These are phyloP conservation scores for Drosophila pegasa DNA, from an alignment of 2,888 invertebrate species.

Conservation along the genomic window DNA sequence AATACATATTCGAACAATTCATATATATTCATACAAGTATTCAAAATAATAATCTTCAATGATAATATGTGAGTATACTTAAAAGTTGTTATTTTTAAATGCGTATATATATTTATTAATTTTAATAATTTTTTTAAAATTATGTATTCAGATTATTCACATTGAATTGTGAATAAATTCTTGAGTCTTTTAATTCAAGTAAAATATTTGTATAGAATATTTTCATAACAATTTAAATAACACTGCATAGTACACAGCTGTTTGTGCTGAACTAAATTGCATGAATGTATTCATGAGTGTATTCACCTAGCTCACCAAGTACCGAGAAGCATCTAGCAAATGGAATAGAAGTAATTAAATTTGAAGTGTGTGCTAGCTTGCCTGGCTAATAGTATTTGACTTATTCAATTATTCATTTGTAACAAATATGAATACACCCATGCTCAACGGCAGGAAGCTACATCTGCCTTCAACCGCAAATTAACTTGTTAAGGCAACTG, in stretches of 20 bases:
- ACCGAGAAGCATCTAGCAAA: background rate
- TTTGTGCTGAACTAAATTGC: background rate
- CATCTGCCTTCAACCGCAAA: slow-evolving; percentile 13
- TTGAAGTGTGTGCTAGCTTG: no score
- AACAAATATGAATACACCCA: slow-evolving; percentile 16
- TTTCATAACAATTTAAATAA: background rate
- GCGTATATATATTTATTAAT: no score
- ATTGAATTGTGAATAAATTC: background rate
- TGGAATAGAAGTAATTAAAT: background rate
- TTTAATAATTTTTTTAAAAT: background rate
- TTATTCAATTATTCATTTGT: background rate
- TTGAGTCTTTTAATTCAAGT: no score
- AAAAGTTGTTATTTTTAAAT: no score
- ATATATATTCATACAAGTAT: no score
- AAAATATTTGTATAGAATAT: no score
- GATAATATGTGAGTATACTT: no score
- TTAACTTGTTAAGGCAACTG: slow-evolving; percentile 33
- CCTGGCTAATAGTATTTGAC: background rate
- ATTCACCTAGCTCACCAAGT: background rate
- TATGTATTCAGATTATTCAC: background rate
- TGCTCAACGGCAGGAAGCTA: background rate
- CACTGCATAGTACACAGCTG: background rate
- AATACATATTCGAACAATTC: no score
- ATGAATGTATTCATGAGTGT: background rate
- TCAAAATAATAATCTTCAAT: no score